These are phyloP conservation scores for Hedya salicella DNA, from an alignment of 2,888 invertebrate species.

Conservation along the genomic window DNA sequence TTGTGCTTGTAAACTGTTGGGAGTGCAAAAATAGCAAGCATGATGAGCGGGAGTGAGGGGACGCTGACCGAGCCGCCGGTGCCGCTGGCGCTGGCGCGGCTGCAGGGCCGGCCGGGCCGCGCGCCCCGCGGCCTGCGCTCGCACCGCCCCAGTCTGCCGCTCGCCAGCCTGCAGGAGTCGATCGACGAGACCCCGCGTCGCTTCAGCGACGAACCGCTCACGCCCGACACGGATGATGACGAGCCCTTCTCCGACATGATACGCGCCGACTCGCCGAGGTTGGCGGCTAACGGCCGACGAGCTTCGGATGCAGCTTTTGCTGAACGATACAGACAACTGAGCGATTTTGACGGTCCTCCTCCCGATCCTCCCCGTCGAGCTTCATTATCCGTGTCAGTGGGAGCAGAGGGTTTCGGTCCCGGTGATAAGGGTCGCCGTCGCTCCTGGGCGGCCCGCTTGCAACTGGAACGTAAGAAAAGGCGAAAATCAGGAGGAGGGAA, in stretches of 20 bases:
- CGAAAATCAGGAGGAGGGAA: conserved; percentile 81
- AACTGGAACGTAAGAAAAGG: conserved; percentile 82
- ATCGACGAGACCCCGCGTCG: conserved; percentile 76
- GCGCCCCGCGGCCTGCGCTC: conserved; percentile 66
- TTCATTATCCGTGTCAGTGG: conserved; percentile 74
- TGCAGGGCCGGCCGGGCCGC: conserved; percentile 69
- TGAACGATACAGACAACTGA: conserved; percentile 77
- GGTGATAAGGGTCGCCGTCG: conserved; percentile 85
- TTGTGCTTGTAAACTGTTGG: conserved; percentile 54
- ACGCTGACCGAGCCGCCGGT: conserved; percentile 81
- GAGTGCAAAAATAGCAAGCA: conserved; percentile 59
- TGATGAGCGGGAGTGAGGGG: conserved; percentile 76
- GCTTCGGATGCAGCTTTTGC: conserved; percentile 79
- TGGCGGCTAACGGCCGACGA: conserved; percentile 72
- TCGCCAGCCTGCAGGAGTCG: conserved; percentile 78
- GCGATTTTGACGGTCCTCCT: conserved; percentile 75
- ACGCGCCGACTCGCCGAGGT: conserved; percentile 59
- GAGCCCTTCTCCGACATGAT: conserved; percentile 70
- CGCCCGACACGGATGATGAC: conserved; percentile 74
- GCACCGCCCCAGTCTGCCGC: conserved; percentile 76
- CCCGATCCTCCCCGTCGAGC: conserved; percentile 77
- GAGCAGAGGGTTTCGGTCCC: conserved; percentile 65
- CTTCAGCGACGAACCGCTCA: conserved; percentile 71
- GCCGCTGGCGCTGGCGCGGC: conserved; percentile 76
- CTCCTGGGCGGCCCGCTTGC: conserved; percentile 85